Percentiles rank a stretch among this genome's conserved stretches.
Evolutionary conservation across 2,113 vertebrate genomes (phyloP).

Genomic region (Hiodon tergisus): DNA sequence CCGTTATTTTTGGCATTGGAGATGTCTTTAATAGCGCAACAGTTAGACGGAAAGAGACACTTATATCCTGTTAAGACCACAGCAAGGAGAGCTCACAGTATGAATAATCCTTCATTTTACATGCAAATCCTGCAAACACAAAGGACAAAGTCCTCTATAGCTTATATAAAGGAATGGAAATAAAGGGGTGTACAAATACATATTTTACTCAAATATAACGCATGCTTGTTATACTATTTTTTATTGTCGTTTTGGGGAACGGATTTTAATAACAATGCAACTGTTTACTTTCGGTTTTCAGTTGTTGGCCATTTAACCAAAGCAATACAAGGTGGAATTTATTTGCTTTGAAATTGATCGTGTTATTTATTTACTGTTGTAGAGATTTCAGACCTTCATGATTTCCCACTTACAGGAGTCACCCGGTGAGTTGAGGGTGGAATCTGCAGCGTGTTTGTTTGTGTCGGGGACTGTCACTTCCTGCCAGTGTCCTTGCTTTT

Average conservation of each 20-base stretch:
- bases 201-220: background rate
- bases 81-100: background rate
- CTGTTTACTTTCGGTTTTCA: too few species aligned
- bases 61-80: conserved; percentile 3
- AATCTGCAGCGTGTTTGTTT: background rate
- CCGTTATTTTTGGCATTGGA: conserved; percentile 4
- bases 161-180: background rate
- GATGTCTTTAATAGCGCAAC: conserved; percentile 5
- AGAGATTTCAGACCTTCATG: too few species aligned
- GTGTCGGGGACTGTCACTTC: background rate
- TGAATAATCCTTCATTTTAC: conserved; percentile 10
- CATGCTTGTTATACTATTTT: too few species aligned
- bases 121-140: conserved; percentile 10
- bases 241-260: too few species aligned
- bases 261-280: too few species aligned
- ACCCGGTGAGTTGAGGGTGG: too few species aligned
- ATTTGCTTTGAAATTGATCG: too few species aligned
- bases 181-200: background rate
- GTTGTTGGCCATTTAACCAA: too few species aligned
- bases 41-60: background rate
- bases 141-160: background rate
- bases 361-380: too few species aligned
- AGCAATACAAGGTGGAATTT: too few species aligned
- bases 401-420: too few species aligned
- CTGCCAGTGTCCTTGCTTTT: conserved; percentile 30